Percentiles rank a stretch among this genome's conserved stretches.
phyloP scores from a whole-genome alignment of 2,113 vertebrate genomes.

The Laterallus jamaicensis region DNA sequence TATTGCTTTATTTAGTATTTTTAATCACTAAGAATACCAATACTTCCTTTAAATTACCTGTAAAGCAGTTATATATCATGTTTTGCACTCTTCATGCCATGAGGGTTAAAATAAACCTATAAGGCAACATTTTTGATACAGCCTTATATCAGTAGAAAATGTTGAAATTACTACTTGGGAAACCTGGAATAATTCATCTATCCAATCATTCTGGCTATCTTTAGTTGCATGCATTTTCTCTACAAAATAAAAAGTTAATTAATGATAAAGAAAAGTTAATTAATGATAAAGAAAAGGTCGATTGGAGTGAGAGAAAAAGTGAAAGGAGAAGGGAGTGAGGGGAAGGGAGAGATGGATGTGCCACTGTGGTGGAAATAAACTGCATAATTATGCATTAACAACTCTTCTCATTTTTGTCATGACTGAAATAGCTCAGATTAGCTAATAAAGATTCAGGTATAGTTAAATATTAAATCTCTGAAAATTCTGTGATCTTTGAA shows the following conservation, averaged over 20 bases:
- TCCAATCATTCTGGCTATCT: background rate
- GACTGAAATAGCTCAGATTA: background rate
- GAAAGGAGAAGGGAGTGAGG: rapidly evolving
- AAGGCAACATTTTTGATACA: background rate
- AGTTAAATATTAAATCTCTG: background rate
- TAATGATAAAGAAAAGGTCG: background rate
- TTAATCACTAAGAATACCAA: background rate
- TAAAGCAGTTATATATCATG: background rate
- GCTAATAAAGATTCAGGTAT: background rate
- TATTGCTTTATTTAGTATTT: background rate
- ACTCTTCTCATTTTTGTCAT: background rate
- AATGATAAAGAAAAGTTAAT: background rate
- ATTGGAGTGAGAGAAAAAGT: background rate
- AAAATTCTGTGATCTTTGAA: constrained; percentile 8
- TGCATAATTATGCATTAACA: background rate
- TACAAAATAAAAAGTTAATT: background rate
- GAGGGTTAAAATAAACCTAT: background rate
- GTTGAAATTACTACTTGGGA: background rate
- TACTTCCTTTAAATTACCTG: background rate
- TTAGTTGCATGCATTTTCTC: background rate
- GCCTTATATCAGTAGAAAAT: background rate
- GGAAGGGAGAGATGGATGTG: background rate
- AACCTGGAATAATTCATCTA: background rate
- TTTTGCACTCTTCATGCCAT: background rate
- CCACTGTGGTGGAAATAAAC: background rate